Evolutionary conservation across 2,113 vertebrate species (phyloP).

Genomic region (Rhodinocichla rosea): DNA sequence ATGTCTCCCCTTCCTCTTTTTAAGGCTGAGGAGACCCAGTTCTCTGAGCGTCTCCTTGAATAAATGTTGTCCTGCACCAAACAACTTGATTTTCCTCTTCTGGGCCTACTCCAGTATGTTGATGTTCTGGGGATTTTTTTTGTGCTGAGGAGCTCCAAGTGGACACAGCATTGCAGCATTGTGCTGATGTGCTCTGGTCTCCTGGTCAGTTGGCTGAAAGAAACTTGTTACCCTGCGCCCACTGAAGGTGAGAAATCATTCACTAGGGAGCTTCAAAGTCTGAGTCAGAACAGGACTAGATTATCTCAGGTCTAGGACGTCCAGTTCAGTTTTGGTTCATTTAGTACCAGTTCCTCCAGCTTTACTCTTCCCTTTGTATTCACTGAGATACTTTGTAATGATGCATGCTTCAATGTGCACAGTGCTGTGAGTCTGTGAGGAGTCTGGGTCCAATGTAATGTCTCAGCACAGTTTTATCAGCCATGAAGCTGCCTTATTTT

Average conservation of each 20-base stretch:
- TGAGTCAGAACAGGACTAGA: background rate
- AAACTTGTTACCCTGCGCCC: background rate
- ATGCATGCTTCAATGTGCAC: rapidly evolving
- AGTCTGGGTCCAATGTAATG: background rate
- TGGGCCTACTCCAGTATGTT: background rate
- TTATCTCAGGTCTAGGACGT: background rate
- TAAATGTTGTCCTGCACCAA: background rate
- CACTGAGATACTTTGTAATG: background rate
- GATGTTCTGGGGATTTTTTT: background rate
- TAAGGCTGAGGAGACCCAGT: background rate
- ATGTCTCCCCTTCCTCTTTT: background rate
- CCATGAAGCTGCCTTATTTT: background rate
- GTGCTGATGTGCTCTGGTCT: background rate
- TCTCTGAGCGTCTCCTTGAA: background rate
- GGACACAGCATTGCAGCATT: background rate
- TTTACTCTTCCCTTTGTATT: background rate
- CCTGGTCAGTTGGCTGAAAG: background rate
- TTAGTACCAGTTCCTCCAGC: background rate
- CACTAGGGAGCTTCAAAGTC: background rate
- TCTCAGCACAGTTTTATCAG: background rate
- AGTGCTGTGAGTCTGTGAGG: rapidly evolving
- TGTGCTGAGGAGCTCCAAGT: background rate
- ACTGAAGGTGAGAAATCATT: background rate
- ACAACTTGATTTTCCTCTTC: background rate
- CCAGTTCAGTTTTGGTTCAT: background rate